Percentiles rank a stretch among this genome's conserved stretches.
These are phyloP conservation scores for Trypoxylus dichotomus DNA, from an alignment of 1,140 invertebrate species.

Conservation along the genomic window DNA sequence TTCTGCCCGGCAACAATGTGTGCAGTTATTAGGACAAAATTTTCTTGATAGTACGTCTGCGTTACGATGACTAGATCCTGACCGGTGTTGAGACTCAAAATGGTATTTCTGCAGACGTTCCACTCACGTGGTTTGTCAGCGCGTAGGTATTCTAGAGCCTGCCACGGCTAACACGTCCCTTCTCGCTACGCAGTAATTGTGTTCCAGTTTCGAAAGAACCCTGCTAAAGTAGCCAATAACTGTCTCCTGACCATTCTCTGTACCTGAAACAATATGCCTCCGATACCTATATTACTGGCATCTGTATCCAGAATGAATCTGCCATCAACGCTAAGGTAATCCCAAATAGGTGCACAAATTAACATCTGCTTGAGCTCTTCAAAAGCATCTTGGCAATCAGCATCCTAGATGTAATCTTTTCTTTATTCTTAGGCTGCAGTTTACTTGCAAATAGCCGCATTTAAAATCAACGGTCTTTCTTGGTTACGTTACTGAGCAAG, in stretches of 20 bases:
- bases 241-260: background rate
- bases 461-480: too few species aligned
- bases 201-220: background rate
- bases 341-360: background rate
- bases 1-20: background rate
- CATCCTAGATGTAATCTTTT: background rate
- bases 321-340: background rate
- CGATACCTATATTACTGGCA: constrained; percentile 10
- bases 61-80: background rate
- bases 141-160: too few species aligned
- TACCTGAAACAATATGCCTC: constrained; percentile 13
- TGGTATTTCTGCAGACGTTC: background rate
- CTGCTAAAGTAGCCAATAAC: background rate
- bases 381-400: too few species aligned
- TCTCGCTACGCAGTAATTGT: background rate
- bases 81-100: background rate
- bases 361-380: too few species aligned
- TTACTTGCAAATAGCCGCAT: too few species aligned
- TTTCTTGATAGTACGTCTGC: background rate
- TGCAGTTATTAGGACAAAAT: background rate
- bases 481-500: too few species aligned
- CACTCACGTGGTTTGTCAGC: background rate
- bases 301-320: constrained; percentile 6
- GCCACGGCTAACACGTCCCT: constrained; percentile 22
- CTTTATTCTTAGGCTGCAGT: too few species aligned